Evolutionary conservation across 37 sponge, comb jelly and placozoan genomes (phyloP), one percentile per base, ranked within the genome.

Genomic region (Diacarnus erythraeanus): DNA sequence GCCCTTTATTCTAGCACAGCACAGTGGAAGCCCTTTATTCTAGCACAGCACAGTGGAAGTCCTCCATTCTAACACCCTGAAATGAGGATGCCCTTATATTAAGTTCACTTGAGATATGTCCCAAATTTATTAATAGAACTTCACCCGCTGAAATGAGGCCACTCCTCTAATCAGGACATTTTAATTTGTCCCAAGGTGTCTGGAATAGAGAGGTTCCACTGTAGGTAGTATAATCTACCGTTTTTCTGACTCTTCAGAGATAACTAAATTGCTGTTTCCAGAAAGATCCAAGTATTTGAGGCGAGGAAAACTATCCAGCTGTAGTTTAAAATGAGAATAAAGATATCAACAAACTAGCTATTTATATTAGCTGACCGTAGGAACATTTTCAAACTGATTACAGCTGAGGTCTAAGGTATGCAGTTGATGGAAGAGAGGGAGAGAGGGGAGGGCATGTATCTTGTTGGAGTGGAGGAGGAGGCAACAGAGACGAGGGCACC

Each of bases 241-340:
- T 3, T 27, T 31, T 15, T 10, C 37, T 2, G 38, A 38, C 18
- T 68, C 37, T 33, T 68, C 38, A 68, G 8, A 15, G 30, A 78
- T 30, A 0, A 42, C 38, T 12, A 82, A 63, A 27, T 42, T 25
- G 18, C 39, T 65, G 80, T 91, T 91, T 1, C 59, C 91, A 57
- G 91, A 91, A 23, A 91, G 59, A 31, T 91, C 91, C n/a, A 91
- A 57, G 35, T 30, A 68, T 29, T 60, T 65, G 27, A 91, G 81
- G 3, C 72, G 51, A 27, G 80, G 75, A 58, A 86, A 86, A 37
- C 47, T 59, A 34, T 51, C 35, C 37, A 78, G 74, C 47, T 78
- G 70, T 3, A 35, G 31, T 23, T 37, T n/a, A 20, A 20, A 60
- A 5, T 26, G 64, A 54, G 2, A 20, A n/a, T n/a, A n/a, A n/a